A percentile compares a stretch with the other conserved stretches of the same genome.
These are phyloP conservation scores for Aptenodytes patagonicus DNA, from an alignment of 2,113 vertebrate genomes.

Conservation along the genomic window DNA sequence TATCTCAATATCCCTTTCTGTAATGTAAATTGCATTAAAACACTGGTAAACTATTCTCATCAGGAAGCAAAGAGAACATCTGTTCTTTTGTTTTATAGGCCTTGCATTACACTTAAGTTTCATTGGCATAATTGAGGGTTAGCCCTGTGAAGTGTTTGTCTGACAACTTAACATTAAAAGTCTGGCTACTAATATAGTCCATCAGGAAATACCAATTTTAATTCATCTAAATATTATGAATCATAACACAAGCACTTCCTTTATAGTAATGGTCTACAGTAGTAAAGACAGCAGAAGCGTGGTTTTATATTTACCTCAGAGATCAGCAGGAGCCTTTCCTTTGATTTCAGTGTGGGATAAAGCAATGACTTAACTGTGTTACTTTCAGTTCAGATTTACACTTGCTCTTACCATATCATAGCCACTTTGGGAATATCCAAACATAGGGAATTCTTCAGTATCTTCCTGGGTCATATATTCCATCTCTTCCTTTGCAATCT, in stretches of 20 bases:
- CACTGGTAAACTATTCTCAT: background rate
- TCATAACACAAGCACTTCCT: background rate
- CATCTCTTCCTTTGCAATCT: slow-evolving; percentile 88
- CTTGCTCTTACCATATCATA: slow-evolving; percentile 84
- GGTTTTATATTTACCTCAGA: background rate
- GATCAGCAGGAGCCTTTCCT: background rate
- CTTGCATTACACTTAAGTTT: background rate
- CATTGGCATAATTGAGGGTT: background rate
- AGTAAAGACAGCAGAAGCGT: background rate
- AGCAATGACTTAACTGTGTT: background rate
- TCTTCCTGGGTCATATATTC: slow-evolving; percentile 82
- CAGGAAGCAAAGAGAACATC: background rate
- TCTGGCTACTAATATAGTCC: background rate
- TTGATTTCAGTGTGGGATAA: background rate
- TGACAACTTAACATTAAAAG: background rate
- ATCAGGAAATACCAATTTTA: background rate
- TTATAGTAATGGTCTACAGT: background rate
- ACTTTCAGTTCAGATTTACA: background rate
- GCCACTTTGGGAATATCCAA: slow-evolving; percentile 91
- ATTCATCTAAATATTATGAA: background rate
- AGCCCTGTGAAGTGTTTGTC: background rate
- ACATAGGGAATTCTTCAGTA: slow-evolving; percentile 82
- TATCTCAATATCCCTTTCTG: background rate
- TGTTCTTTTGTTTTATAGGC: background rate
- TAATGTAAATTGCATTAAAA: background rate